Base-by-base conservation (phyloP, 2,888 invertebrate species). In the Serrognathus titanus region DNA sequence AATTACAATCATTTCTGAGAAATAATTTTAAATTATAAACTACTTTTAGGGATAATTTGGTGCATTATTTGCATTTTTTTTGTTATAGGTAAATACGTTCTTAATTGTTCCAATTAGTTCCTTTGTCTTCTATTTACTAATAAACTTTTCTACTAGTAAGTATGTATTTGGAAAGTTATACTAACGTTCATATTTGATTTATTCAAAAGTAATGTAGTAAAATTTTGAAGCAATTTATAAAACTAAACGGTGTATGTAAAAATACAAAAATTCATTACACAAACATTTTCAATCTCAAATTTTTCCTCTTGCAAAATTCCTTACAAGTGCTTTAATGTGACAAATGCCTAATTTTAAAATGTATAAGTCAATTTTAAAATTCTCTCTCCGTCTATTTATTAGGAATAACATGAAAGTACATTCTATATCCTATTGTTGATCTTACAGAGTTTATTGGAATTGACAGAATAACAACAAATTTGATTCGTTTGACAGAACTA, bases 381-480 rank as follows among this genome's bases (percentile, higher is more conserved):
- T 70, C 71, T 73, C 65, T 73, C 70, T 75, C 75, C 75, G 74
- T 75, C 75, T 74, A 71, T 61, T 63, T 57, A 66, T 67, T 67
- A 68, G 43, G 20, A 43, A 2, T 43, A 43, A 11, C 63, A 54
- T 61, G 36, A 70, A 71, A 71, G 66, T 63, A 63, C 63, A 62
- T 65, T 68, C 70, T 74, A 72, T 76, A 75, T 73, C 71, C 72
- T 73, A 72, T 70, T 76, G 75, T 76, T 76, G 76, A 75, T 72
- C 75, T 71, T 75, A 73, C 71, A 75, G 73, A 76, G 74, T 76
- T 75, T 76, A 75, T 75, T 70, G 69, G 69, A 72, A 71, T 70
- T 69, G 63, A 62, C 63, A 65, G 67, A 47, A 51, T 40, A 51
- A 36, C 49, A 69, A 57, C 55, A 52, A 51, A 31, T 31, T 31